These are phyloP conservation scores for Sinocyclocheilus maitianheensis DNA, from an alignment of 2,113 vertebrate species.

Conservation along the genomic window DNA sequence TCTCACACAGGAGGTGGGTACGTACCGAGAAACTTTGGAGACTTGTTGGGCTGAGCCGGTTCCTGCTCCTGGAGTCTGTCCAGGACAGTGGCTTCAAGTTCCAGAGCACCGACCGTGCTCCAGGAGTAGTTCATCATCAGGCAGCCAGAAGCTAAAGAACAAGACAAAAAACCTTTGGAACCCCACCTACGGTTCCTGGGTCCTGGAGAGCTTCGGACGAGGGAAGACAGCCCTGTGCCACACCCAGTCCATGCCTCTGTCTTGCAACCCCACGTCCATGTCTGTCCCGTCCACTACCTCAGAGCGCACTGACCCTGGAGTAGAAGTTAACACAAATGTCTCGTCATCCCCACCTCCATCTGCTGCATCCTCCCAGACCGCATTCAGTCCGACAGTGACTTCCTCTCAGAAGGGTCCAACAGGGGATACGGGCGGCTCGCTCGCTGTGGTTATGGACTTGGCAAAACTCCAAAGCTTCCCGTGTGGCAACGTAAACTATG, in stretches of 20 bases:
- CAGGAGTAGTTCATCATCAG: slow-evolving; percentile 71
- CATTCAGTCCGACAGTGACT: slow-evolving; percentile 58
- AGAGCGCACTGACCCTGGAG: slow-evolving; percentile 73
- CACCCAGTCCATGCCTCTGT: slow-evolving; percentile 76
- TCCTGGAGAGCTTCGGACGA: slow-evolving; percentile 79
- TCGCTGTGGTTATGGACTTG: slow-evolving; percentile 74
- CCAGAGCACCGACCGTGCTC: slow-evolving; percentile 70
- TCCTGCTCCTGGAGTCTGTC: slow-evolving; percentile 59
- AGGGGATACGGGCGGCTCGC: slow-evolving; percentile 31
- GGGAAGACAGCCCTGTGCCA: slow-evolving; percentile 73
- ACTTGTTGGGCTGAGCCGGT: slow-evolving; percentile 71
- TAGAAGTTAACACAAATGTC: slow-evolving; percentile 63
- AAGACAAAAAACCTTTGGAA: slow-evolving; percentile 93
- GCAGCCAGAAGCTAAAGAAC: slow-evolving; percentile 83
- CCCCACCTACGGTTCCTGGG: slow-evolving; percentile 89
- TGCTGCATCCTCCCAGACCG: slow-evolving; percentile 67
- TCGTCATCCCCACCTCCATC: slow-evolving; percentile 60
- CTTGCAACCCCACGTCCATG: slow-evolving; percentile 56
- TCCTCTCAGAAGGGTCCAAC: slow-evolving; percentile 55
- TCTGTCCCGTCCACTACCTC: slow-evolving; percentile 53
- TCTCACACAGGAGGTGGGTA: slow-evolving; percentile 74
- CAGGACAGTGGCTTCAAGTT: slow-evolving; percentile 66
- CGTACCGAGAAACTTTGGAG: slow-evolving; percentile 73
- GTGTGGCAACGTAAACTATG: slow-evolving; percentile 88
- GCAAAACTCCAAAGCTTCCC: slow-evolving; percentile 87